phyloP scores from a whole-genome alignment of 1,140 invertebrate genomes.

The Drosophila trapezifrons region DNA sequence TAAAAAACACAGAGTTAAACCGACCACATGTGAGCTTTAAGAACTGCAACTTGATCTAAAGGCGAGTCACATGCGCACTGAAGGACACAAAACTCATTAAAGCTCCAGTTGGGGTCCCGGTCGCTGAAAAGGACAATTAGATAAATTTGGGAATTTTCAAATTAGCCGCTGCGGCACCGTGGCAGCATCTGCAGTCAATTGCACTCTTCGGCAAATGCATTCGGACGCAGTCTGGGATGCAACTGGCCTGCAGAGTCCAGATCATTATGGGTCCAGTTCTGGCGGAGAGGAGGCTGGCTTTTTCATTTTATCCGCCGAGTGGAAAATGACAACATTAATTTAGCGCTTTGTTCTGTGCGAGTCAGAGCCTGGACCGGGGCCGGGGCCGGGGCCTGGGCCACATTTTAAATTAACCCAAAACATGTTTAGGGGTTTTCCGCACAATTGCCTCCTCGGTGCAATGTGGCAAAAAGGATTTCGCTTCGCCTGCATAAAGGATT shows the following conservation, averaged over 20 bases:
- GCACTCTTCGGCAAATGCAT: conserved; percentile 61
- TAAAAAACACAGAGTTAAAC: background rate
- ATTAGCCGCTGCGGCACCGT: conserved; percentile 71
- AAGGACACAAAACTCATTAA: conserved; percentile 25
- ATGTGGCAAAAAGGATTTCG: conserved; percentile 64
- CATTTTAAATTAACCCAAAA: conserved; percentile 84
- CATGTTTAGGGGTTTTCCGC: conserved; percentile 83
- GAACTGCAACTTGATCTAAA: background rate
- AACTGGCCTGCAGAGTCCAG: conserved; percentile 31
- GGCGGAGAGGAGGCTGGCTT: conserved; percentile 51
- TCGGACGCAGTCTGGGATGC: conserved; percentile 39
- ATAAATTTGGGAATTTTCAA: conserved; percentile 74
- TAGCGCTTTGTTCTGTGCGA: conserved; percentile 71
- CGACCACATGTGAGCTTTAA: background rate
- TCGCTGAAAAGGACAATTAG: conserved; percentile 51
- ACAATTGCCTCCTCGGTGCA: conserved; percentile 76
- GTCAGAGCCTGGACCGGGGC: conserved; percentile 2
- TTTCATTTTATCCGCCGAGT: conserved; percentile 75
- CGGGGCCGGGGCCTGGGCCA: conserved; percentile 61
- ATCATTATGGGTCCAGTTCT: conserved; percentile 43
- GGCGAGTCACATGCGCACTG: background rate
- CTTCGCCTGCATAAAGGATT: conserved; percentile 48
- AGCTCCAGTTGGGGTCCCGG: conserved; percentile 8
- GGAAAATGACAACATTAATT: conserved; percentile 84
- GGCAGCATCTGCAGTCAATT: conserved; percentile 79